These are phyloP conservation scores for Vireo griseus DNA, from an alignment of 2,797 vertebrate species.

Conservation along the genomic window DNA sequence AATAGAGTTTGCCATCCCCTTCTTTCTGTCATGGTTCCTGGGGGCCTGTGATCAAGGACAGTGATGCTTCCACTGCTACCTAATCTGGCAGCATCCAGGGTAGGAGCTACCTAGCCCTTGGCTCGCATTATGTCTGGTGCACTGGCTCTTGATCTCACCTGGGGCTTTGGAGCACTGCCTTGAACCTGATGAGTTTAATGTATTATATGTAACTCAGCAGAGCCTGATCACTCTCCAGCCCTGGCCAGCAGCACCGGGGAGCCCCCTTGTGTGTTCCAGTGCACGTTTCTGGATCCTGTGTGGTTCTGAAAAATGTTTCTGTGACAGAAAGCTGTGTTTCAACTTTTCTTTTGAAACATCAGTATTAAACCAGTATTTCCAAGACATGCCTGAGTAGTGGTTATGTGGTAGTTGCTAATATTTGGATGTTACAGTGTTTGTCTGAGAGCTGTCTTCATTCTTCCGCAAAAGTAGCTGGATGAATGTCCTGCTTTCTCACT, in stretches of 20 bases:
- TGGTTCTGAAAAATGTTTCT: not conserved
- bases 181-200: not conserved
- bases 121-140: not conserved
- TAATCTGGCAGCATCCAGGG: not conserved
- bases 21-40: not conserved
- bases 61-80: not conserved
- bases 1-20: not conserved
- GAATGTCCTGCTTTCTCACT: conserved; percentile 41
- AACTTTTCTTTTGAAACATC: not conserved
- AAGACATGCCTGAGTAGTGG: not conserved
- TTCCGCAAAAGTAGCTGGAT: conserved; percentile 30
- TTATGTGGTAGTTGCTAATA: conserved; percentile 7
- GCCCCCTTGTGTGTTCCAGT: not conserved
- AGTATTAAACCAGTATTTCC: not conserved
- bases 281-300: not conserved
- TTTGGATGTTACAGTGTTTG: conserved; percentile 53
- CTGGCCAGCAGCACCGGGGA: not conserved
- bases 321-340: not conserved
- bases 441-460: conserved; percentile 35
- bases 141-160: not conserved
- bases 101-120: not conserved
- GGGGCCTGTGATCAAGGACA: not conserved
- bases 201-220: not conserved
- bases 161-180: not conserved
- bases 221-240: not conserved